Evolutionary conservation across 1,140 invertebrate genomes (phyloP), one percentile per base, ranked within the genome.

Genomic region (Bombus difficillimus): DNA sequence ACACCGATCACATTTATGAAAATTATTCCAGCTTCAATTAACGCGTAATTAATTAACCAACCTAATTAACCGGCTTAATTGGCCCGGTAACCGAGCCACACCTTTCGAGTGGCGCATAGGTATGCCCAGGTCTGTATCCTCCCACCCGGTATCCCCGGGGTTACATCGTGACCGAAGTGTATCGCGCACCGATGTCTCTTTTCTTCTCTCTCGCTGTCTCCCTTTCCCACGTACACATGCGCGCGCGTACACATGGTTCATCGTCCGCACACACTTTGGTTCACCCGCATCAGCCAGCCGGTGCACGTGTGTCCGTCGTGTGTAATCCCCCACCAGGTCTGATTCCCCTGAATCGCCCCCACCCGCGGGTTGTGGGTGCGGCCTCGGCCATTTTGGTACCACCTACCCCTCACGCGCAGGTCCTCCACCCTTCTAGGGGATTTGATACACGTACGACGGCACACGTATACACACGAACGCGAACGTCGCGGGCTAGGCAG

Each of bases 361-460:
- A 93, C 93, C 83, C 79, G 1, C 12, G 22, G 37, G 15, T 57
- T 71, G 90, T 91, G 90, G 93, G 89, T 89, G 92, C 91, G 90
- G 91, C 90, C 83, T 92, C 93, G 91, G 93, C 93, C 93, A 94
- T 94, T 93, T 94, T 94, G 92, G 93, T 92, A 88, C 93, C 93
- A 93, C 93, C 93, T 92, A 94, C 93, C 90, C 92, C 90, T 88
- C 91, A 83, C 91, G 85, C 87, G 85, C 89, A 92, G 83, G 89
- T 86, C 89, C 87, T 80, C 81, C 82, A 90, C 90, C 83, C 76
- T 74, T 88, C 71, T 64, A 83, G 85, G 87, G 87, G 88, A 73
- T 79, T 62, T 43, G 34, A 79, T 53, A 88, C 87, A 88, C 92
- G 84, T 88, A 87, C 80, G 87, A 84, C 0, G 39, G 3, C 5